A percentile compares a stretch with the other conserved stretches of the same genome.
Evolutionary conservation across 2,113 vertebrate species (phyloP).

Genomic region (Bucco capensis): DNA sequence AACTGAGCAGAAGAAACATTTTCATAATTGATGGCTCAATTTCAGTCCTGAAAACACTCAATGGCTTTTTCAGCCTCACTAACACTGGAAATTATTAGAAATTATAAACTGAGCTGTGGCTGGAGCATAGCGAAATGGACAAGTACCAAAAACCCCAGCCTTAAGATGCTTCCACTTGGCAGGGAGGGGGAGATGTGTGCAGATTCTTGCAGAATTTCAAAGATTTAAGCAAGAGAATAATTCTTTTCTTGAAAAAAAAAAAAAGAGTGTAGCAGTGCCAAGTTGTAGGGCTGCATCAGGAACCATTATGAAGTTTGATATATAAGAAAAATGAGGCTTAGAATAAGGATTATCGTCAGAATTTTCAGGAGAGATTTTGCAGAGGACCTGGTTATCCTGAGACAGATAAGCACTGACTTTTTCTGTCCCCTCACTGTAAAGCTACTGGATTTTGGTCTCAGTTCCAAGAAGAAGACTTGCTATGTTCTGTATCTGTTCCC

Average conservation of each 20-base stretch:
- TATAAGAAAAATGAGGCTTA: neutral
- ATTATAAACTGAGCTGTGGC: conserved; percentile 62
- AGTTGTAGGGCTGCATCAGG: neutral
- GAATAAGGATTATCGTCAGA: neutral
- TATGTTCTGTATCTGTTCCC: neutral
- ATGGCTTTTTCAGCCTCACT: conserved; percentile 68
- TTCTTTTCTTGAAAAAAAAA: neutral
- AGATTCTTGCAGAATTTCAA: neutral
- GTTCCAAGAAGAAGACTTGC: neutral
- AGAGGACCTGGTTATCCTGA: neutral
- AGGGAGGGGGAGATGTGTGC: neutral
- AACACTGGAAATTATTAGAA: conserved; percentile 64
- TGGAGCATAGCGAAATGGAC: conserved; percentile 41
- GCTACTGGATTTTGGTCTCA: neutral
- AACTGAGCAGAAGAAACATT: conserved; percentile 68
- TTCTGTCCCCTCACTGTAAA: neutral
- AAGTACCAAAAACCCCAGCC: neutral
- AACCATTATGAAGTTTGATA: neutral
- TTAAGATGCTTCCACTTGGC: neutral
- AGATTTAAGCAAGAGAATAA: neutral
- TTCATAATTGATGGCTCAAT: conserved; percentile 68
- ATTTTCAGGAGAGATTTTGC: neutral
- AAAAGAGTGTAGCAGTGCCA: neutral
- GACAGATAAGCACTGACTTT: neutral
- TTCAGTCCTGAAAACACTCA: conserved; percentile 64